These are phyloP conservation scores for Tylochromis polylepis DNA, from an alignment of 2,113 vertebrate genomes.

Conservation along the genomic window DNA sequence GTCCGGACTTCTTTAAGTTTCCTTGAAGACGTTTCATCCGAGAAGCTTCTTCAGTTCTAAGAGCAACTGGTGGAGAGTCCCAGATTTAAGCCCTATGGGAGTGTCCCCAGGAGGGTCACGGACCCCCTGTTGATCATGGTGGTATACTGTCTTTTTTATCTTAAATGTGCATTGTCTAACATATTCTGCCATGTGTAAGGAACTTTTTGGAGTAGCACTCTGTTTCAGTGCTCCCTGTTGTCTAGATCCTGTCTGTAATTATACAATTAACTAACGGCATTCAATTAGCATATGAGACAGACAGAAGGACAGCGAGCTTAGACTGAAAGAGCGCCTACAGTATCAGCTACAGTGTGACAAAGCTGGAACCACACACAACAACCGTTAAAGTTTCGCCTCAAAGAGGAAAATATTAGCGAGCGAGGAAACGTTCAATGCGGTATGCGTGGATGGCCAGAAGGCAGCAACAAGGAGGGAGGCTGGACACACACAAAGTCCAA, in stretches of 20 bases:
- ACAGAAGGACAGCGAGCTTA: not conserved
- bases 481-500: not conserved
- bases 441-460: not conserved
- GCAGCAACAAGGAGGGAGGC: not conserved
- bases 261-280: not conserved
- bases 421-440: not conserved
- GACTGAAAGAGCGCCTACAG: fast-evolving
- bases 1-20: too few relatives aligned
- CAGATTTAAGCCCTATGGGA: too few relatives aligned
- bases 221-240: not conserved
- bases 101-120: too few relatives aligned
- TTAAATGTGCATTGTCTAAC: not conserved
- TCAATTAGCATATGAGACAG: not conserved
- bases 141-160: not conserved
- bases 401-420: not conserved
- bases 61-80: too few relatives aligned
- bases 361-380: constrained; percentile 9
- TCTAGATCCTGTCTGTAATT: not conserved
- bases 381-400: constrained; percentile 25
- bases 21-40: too few relatives aligned
- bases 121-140: too few relatives aligned
- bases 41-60: too few relatives aligned
- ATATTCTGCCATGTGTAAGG: not conserved
- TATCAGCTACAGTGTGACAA: not conserved
- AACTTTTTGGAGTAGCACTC: not conserved